These are phyloP conservation scores for Lochmaea capreae DNA, from an alignment of 2,888 invertebrate species.

Conservation along the genomic window DNA sequence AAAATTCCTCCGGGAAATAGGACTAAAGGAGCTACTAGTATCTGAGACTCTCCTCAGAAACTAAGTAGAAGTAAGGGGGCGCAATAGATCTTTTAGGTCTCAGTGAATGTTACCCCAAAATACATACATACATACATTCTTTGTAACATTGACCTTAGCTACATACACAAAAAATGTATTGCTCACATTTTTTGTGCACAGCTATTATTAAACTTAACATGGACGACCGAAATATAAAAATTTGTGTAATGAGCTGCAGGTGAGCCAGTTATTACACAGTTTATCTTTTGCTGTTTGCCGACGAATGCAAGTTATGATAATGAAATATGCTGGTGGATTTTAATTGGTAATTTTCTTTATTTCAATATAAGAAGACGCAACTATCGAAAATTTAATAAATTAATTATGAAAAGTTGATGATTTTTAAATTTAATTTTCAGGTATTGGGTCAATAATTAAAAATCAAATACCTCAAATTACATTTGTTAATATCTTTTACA, in stretches of 20 bases:
- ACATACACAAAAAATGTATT: background rate
- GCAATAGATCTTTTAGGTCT: too few relatives aligned
- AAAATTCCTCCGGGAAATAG: too few relatives aligned
- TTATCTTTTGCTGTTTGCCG: constrained; percentile 24
- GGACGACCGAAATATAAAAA: background rate
- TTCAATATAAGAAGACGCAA: background rate
- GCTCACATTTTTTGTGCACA: background rate
- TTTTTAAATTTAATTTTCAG: too few relatives aligned
- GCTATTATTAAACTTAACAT: background rate
- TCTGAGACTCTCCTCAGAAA: too few relatives aligned
- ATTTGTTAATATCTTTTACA: too few relatives aligned
- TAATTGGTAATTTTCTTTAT: background rate
- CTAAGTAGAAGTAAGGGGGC: too few relatives aligned
- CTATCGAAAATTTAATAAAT: background rate
- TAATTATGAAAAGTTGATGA: background rate
- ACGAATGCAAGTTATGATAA: constrained; percentile 26
- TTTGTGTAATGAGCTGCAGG: background rate
- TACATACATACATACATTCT: too few relatives aligned
- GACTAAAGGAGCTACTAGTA: too few relatives aligned
- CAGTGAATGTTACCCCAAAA: too few relatives aligned
- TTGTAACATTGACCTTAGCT: too few relatives aligned
- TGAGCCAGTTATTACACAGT: constrained; percentile 10
- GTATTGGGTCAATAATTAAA: too few relatives aligned
- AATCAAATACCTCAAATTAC: too few relatives aligned
- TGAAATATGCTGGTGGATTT: constrained; percentile 5